Base-by-base conservation (phyloP, 1,140 invertebrate species). In the Delia radicum region DNA sequence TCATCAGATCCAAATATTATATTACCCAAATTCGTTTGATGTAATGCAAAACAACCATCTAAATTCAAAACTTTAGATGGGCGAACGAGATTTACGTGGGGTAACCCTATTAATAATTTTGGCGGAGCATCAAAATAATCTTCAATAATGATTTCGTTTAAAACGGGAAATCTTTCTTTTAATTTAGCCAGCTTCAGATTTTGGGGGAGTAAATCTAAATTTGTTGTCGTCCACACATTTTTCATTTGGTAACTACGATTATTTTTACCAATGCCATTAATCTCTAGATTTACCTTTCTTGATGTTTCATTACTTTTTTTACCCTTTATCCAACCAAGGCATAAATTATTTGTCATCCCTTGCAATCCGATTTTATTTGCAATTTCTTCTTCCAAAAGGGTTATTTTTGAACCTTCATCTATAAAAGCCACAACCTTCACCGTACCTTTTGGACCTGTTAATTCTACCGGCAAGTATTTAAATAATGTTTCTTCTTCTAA, bases 1-100 rank as follows among this genome's bases (percentile, higher is more conserved):
- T 65, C 73, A 15, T 74, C 31, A 12, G 73, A 74, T 13, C 73
- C 61, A 28, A 74, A 74, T 31, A 74, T 18, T 13, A 63, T 74
- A 28, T 55, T 24, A 13, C 48, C 73, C 31, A 74, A 62, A 21
- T 24, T 15, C 21, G 61, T 31, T 26, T 27, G 18, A 29, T 74
- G 61, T 12, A 74, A 29, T 15, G 73, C 37, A 74, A 74, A 74
- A 65, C 21, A 7, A 18, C 65, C 73, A 26, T 74, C 29, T 0
- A 74, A n/a, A 27, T 74, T 37, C 18, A 63, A 7, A 7, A 74
- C 29, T 13, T 65, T 27, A 3, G 37, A 15, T 42, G 61, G 61
- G 15, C 73, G 33, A 63, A 74, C 61, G 7, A 74, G 61, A 33
- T 21, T 69, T 33, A 69, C 26, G 65, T 69, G 65, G 21, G 65